These are phyloP conservation scores for Pangasius sanitwongsei DNA, from an alignment of 2,797 vertebrate genomes.

Conservation along the genomic window DNA sequence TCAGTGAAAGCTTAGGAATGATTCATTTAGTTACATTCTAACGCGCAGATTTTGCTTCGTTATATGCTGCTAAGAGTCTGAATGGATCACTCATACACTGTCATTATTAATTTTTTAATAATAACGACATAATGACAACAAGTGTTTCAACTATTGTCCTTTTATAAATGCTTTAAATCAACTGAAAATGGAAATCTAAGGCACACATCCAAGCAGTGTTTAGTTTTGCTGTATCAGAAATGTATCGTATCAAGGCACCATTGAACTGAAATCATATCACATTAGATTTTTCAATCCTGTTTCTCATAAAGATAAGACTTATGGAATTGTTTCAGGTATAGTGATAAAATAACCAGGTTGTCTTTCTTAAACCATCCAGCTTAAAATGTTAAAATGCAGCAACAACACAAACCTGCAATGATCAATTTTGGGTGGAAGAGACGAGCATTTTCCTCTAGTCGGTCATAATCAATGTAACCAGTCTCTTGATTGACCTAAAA, in stretches of 20 bases:
- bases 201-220: neutral
- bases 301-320: neutral
- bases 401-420: slow-evolving; percentile 81
- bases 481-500: slow-evolving; percentile 88
- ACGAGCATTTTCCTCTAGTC: slow-evolving; percentile 86
- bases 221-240: neutral
- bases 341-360: neutral
- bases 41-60: neutral
- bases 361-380: neutral
- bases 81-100: neutral
- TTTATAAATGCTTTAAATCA: neutral
- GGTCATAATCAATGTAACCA: slow-evolving; percentile 91
- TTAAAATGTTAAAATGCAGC: neutral
- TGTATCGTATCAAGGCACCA: neutral
- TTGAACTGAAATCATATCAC: neutral
- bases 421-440: slow-evolving; percentile 94
- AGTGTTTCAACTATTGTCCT: neutral
- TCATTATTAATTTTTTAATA: neutral
- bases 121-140: no score
- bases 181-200: neutral
- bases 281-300: neutral
- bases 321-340: neutral
- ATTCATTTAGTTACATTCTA: neutral
- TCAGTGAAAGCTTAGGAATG: neutral
- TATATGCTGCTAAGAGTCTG: neutral